phyloP scores from a whole-genome alignment of 2,888 invertebrate genomes.

The Sinhomidia bicolor region DNA sequence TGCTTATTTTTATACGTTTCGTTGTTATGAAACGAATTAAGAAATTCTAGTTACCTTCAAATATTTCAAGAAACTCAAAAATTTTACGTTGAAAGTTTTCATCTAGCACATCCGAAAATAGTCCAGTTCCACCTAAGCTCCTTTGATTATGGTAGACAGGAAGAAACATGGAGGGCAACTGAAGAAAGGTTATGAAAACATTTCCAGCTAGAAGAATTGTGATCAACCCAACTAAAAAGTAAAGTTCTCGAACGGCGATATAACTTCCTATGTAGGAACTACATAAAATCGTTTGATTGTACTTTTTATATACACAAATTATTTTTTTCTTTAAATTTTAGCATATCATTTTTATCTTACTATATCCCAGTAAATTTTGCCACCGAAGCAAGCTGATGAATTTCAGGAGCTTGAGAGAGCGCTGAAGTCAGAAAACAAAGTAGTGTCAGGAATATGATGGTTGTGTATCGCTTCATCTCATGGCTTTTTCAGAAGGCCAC shows the following conservation, averaged over 20 bases:
- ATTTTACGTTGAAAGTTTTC: conserved; percentile 17
- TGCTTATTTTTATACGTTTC: background rate
- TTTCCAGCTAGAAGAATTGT: conserved; percentile 78
- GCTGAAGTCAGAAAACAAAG: background rate
- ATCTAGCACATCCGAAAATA: background rate
- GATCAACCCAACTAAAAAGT: conserved; percentile 77
- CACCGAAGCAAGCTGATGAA: conserved; percentile 79
- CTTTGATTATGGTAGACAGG: conserved; percentile 78
- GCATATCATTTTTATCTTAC: conserved; percentile 68
- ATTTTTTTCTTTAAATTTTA: background rate
- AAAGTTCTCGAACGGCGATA: conserved; percentile 79
- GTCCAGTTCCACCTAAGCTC: background rate
- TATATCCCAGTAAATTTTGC: conserved; percentile 78
- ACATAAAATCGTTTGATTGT: background rate
- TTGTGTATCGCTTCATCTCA: conserved; percentile 47
- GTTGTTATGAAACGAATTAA: background rate
- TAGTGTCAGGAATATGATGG: background rate
- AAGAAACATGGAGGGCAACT: conserved; percentile 78
- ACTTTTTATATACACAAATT: background rate
- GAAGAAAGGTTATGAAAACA: conserved; percentile 78
- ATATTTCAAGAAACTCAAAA: conserved; percentile 10
- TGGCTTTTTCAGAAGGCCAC: background rate
- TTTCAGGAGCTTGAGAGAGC: conserved; percentile 77
- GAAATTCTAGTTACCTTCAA: conserved; percentile 59
- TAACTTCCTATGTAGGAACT: conserved; percentile 79